Evolutionary conservation across 2,113 vertebrate genomes (phyloP), one percentile per base, ranked within the genome.

Genomic region (Ammospiza nelsoni): DNA sequence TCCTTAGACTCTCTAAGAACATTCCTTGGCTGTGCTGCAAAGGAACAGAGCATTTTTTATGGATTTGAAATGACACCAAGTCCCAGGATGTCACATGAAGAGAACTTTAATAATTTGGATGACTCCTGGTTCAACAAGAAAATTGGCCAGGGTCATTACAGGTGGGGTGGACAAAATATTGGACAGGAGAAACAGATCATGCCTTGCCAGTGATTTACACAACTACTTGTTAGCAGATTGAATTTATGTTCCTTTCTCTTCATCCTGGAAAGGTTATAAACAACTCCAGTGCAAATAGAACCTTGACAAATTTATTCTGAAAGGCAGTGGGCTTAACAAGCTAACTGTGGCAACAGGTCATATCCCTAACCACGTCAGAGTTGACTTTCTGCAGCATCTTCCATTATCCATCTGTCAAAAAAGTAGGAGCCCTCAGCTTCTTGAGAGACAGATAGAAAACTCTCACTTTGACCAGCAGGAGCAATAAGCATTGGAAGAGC

Each of bases 261-360:
- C 27, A 20, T 69, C 8, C 29, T 83, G 48, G 51, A 85, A 77
- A 90, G 43, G 51, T 88, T 83, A 71, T 54, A 59, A 95, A 94
- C 71, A 94, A 80, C 19, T 73, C 23, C 35, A 68, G 35, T 1
- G 1, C 33, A 90, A 92, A 87, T 33, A 85, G 51, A 76, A 39
- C 10, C 46, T 55, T 92, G 91, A 85, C 43, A 91, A 94, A 96
- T 94, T 83, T 89, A 91, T 95, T 95, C 91, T 73, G 84, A 95
- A 94, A 89, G 39, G 25, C 54, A 91, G 25, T 22, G 43, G 35
- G 20, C 33, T 83, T 87, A 85, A 74, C 3, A 12, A 81, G n/a
- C 6, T 80, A 73, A 39, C 54, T 66, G 58, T 54, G 19, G 48
- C 63, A 91, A 58, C 55, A 44, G 87, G 67, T 82, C 72, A 46